Evolutionary conservation across 2,797 vertebrate genomes (phyloP).

Genomic region (Danio tinwini): DNA sequence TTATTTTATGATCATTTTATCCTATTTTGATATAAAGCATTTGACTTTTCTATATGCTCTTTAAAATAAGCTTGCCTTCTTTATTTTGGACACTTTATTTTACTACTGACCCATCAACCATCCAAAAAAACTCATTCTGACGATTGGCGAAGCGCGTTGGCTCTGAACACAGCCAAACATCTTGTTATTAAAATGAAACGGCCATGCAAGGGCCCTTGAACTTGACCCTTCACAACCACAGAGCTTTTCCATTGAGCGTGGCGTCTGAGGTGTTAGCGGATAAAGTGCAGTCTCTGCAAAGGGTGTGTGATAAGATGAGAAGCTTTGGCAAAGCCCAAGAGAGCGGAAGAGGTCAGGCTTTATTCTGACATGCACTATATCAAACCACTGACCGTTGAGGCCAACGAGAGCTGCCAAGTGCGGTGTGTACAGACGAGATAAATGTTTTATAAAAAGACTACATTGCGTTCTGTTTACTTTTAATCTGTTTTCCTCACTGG

Average conservation of each 20-base stretch:
- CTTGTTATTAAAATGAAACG: slow-evolving; percentile 30
- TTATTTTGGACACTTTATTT: background rate
- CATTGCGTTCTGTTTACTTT: slow-evolving; percentile 30
- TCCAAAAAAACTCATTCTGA: background rate
- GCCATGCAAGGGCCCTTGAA: slow-evolving; percentile 19
- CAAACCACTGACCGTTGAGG: slow-evolving; percentile 42
- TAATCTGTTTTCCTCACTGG: background rate
- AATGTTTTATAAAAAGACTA: slow-evolving; percentile 16
- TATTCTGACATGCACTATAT: slow-evolving; percentile 44
- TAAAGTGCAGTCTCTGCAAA: slow-evolving; percentile 39
- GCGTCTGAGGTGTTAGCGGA: slow-evolving; percentile 36
- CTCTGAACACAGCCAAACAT: slow-evolving; percentile 4
- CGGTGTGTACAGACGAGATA: slow-evolving; percentile 37
- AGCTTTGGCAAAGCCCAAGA: slow-evolving; percentile 36
- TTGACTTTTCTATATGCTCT: no score
- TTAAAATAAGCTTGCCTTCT: background rate
- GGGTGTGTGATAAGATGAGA: slow-evolving; percentile 42
- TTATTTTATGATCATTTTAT: no score
- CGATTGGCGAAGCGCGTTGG: background rate
- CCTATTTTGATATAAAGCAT: no score
- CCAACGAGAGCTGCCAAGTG: slow-evolving; percentile 35
- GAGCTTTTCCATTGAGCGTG: background rate
- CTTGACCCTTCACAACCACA: slow-evolving; percentile 15
- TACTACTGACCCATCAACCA: background rate
- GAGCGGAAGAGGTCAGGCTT: slow-evolving; percentile 39